These are phyloP conservation scores for Acleris laterana DNA, from an alignment of 2,888 invertebrate genomes.

Conservation along the genomic window DNA sequence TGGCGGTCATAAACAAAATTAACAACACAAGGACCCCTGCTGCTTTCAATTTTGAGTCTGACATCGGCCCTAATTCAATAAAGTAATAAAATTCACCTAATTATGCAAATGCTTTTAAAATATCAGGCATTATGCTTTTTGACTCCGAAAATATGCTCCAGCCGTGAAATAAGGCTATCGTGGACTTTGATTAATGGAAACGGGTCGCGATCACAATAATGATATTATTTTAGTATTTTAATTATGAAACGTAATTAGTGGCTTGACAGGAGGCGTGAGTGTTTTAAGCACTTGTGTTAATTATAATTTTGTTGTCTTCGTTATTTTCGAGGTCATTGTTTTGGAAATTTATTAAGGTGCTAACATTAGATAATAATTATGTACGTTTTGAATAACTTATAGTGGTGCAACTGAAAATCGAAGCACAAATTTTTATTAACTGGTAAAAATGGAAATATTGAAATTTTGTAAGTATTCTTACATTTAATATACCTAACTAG, in stretches of 20 bases:
- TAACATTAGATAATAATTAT: background rate
- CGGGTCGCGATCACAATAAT: conserved; percentile 61
- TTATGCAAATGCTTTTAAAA: conserved; percentile 83
- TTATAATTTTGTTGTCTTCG: conserved; percentile 5
- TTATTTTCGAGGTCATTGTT: background rate
- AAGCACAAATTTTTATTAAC: too few species aligned
- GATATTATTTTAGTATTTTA: conserved; percentile 64
- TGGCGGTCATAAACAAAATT: conserved; percentile 84
- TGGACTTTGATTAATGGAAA: conserved; percentile 70
- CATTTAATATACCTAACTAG: too few species aligned
- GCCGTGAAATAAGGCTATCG: conserved; percentile 66
- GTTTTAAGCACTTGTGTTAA: conserved; percentile 31
- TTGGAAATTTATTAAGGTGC: background rate
- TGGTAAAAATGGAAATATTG: too few species aligned
- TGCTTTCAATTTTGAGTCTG: conserved; percentile 83
- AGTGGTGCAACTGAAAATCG: too few species aligned
- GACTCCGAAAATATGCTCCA: conserved; percentile 72
- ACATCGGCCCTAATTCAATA: conserved; percentile 84
- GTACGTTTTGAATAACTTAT: background rate
- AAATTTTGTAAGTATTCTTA: too few species aligned
- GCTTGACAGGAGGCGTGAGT: conserved; percentile 54
- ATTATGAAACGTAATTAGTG: conserved; percentile 62
- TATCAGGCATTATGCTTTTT: conserved; percentile 75
- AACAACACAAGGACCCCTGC: conserved; percentile 81
- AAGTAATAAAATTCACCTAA: conserved; percentile 85